Conservation (phyloP, 2,888 invertebrate genomes). For the Synergus japonicus region DNA sequence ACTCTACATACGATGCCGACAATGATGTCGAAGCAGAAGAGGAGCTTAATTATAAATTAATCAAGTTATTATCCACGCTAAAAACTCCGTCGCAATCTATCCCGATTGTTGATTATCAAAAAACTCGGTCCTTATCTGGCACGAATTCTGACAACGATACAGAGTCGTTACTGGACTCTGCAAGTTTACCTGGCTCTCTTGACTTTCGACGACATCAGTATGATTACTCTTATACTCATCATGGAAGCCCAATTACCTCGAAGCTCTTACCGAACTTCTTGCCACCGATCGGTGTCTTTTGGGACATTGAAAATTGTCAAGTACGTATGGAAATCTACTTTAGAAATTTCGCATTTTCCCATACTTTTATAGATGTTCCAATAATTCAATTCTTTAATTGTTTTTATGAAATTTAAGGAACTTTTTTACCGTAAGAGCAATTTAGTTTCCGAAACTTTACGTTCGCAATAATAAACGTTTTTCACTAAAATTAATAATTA, state of each 20-base stretch:
- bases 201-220: slow-evolving; percentile 59
- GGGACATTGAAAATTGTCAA: slow-evolving; percentile 96
- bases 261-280: slow-evolving; percentile 72
- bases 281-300: slow-evolving; percentile 91
- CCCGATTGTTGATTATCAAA: slow-evolving; percentile 53
- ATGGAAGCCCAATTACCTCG: slow-evolving; percentile 63
- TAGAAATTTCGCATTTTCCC: not conserved
- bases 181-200: slow-evolving; percentile 46
- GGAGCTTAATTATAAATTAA: slow-evolving; percentile 65
- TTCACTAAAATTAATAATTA: too few relatives aligned
- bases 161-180: slow-evolving; percentile 55
- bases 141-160: slow-evolving; percentile 60
- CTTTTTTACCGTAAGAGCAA: too few relatives aligned
- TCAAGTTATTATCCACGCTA: slow-evolving; percentile 63
- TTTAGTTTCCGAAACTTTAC: too few relatives aligned
- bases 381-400: too few relatives aligned
- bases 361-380: not conserved
- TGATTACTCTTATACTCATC: slow-evolving; percentile 64
- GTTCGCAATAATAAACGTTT: too few relatives aligned
- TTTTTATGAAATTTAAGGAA: too few relatives aligned
- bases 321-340: slow-evolving; percentile 73
- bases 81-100: slow-evolving; percentile 59
- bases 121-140: slow-evolving; percentile 59
- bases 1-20: slow-evolving; percentile 58
- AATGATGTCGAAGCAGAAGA: slow-evolving; percentile 63